Base-by-base conservation (phyloP, 2,888 invertebrate genomes). In the Drosophila mettleri region DNA sequence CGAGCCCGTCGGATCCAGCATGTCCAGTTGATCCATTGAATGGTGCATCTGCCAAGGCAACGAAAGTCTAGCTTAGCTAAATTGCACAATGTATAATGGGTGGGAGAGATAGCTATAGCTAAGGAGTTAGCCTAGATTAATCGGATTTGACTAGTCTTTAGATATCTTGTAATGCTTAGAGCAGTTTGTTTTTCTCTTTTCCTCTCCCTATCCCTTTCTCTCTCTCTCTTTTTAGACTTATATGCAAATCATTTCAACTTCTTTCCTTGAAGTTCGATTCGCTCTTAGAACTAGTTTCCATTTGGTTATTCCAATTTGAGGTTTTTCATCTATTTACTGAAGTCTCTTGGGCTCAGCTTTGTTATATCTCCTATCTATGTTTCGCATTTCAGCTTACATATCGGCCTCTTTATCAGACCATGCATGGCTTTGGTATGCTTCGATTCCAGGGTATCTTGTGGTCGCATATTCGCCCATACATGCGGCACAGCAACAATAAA, bases 1-100 rank as follows among this genome's bases (percentile, higher is more conserved):
- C 55, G 97, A 96, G 58, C 96, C 95, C 38, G 97, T 95, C 18
- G 98, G 97, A 91, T 98, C 98, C 89, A 98, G 93, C 97, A 98
- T 97, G 91, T 98, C 98, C 88, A 98, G 93, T 14, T 97, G 97
- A 92, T 98, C 98, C 97, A 98, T 98, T 53, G 96, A 96, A 85
- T 96, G 96, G 91, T 97, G 97, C 97, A 98, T 98, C 97, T 98
- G 54, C 36, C 6, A 38, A 6, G 6, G 16, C 1, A 33, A 2
- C 10, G 36, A 18, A 5, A 18, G 22, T n/a, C n/a, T n/a, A n/a
- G n/a, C n/a, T n/a, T n/a, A n/a, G n/a, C n/a, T n/a, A n/a, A n/a
- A n/a, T n/a, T n/a, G n/a, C n/a, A n/a, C n/a, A n/a, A n/a, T n/a
- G n/a, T n/a, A n/a, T n/a, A n/a, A n/a, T n/a, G n/a, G n/a, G n/a